Base-by-base conservation (phyloP, 2,888 invertebrate species). In the Doris montereyensis region DNA sequence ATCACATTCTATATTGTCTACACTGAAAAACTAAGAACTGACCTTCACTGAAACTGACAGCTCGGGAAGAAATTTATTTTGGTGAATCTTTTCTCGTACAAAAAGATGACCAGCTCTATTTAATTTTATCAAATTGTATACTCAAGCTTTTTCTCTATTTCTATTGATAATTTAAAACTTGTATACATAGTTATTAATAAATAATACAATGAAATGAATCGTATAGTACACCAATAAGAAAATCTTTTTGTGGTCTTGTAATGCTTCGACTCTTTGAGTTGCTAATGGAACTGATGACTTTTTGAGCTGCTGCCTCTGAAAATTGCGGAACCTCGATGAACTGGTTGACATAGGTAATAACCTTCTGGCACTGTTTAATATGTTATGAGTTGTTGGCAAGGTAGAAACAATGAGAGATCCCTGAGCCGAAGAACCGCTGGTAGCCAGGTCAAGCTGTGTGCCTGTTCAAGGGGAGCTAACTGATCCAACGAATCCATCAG, bases 401-500 rank as follows among this genome's bases (percentile, higher is more conserved):
- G 85, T 83, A 10, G 89, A 87, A 0, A 89, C 74, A 5, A 89
- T 28, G 17, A 89, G 35, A 75, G 84, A 81, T 13, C 88, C 88
- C 35, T 84, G 79, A 1, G 78, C 71, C 88, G 89, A 2, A 88
- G 80, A 8, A 81, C 79, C 4, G 79, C 74, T 0, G 88, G 89
- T 30, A 89, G 57, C 89, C 89, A 89, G 70, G 81, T 77, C 80
- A 89, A 78, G 8, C 78, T 35, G 75, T 87, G 84, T 4, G 87
- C 86, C 80, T 87, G 84, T 58, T 89, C 87, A 3, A 79, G 70
- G 1, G 78, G 26, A n/a, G 75, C 58, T 0, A 89, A 82, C 81
- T 88, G 87, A 68, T 89, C 89, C 1, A 88, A 82, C 2, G 88
- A 86, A 76, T 89, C 89, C 2, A 89, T 76, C 13, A 88, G 32